phyloP scores from a whole-genome alignment of 2,797 vertebrate genomes.

The Acipenser ruthenus region DNA sequence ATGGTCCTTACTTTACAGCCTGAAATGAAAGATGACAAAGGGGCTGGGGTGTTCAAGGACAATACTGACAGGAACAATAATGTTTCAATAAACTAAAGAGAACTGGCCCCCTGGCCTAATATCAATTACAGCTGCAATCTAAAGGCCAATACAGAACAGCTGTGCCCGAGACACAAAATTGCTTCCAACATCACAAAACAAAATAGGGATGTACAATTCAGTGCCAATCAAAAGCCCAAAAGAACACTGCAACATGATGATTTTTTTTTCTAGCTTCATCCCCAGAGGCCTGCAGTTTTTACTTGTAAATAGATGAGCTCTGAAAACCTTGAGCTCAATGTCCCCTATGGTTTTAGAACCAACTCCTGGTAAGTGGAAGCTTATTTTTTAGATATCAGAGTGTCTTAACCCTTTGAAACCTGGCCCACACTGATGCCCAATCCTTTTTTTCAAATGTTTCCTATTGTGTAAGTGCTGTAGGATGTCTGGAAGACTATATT shows the following conservation, averaged over 20 bases:
- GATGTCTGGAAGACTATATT: too few species aligned
- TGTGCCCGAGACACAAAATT: not conserved
- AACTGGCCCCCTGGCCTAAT: not conserved
- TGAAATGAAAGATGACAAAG: not conserved
- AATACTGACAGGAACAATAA: not conserved
- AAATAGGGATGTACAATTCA: not conserved
- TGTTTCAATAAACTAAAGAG: not conserved
- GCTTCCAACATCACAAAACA: not conserved
- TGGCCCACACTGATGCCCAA: too few species aligned
- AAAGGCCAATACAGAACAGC: not conserved
- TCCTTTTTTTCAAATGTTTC: too few species aligned
- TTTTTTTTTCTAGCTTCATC: too few species aligned
- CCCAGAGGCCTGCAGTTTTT: too few species aligned
- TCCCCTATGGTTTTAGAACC: too few species aligned
- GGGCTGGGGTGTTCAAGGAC: not conserved
- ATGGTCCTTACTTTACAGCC: not conserved
- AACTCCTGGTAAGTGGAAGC: too few species aligned
- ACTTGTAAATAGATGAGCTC: too few species aligned
- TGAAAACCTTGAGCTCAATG: too few species aligned
- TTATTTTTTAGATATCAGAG: too few species aligned
- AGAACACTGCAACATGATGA: not conserved
- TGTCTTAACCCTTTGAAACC: too few species aligned
- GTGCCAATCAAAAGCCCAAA: not conserved
- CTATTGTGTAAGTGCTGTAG: too few species aligned
- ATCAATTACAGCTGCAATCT: not conserved